Conservation (phyloP, 1,140 invertebrate genomes). For the Drosophila melanogaster region DNA sequence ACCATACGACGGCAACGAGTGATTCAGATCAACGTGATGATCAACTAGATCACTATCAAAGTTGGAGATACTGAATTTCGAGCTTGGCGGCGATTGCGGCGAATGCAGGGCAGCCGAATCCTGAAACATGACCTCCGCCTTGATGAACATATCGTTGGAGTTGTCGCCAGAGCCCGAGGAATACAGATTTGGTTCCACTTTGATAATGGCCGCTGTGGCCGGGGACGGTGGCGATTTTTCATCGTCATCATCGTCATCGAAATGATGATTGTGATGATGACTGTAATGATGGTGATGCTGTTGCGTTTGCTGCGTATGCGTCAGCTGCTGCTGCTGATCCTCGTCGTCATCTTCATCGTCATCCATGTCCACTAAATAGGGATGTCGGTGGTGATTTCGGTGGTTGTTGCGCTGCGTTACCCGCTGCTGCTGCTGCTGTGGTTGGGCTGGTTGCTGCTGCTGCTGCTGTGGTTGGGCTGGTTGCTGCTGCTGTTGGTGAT, state of each 20-base stretch:
- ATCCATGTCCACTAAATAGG: constrained; percentile 77
- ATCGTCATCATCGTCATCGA: constrained; percentile 82
- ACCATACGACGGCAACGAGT: constrained; percentile 76
- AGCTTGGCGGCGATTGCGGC: constrained; percentile 80
- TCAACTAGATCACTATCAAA: constrained; percentile 80
- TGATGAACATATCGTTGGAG: constrained; percentile 83
- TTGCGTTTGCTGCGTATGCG: constrained; percentile 26
- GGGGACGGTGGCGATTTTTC: constrained; percentile 84
- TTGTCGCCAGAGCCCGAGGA: constrained; percentile 80
- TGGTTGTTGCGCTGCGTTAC: constrained; percentile 74
- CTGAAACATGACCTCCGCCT: constrained; percentile 80
- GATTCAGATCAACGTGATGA: constrained; percentile 78
- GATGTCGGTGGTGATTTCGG: constrained; percentile 84
- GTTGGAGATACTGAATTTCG: constrained; percentile 82
- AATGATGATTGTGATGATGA: constrained; percentile 72
- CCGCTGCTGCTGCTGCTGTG: constrained; percentile 50
- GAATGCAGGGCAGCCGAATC: constrained; percentile 79
- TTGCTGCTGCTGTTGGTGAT: constrained; percentile 63
- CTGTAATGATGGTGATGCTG: constrained; percentile 60
- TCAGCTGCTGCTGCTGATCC: constrained; percentile 39
- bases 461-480: too few species aligned
- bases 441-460: constrained; percentile 40
- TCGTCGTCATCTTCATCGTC: constrained; percentile 75
- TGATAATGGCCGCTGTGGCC: constrained; percentile 81
- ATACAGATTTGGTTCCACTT: constrained; percentile 82